A percentile compares a stretch with the other conserved stretches of the same genome.
These are phyloP conservation scores for Cacatua alba DNA, from an alignment of 2,113 vertebrate genomes.

Conservation along the genomic window DNA sequence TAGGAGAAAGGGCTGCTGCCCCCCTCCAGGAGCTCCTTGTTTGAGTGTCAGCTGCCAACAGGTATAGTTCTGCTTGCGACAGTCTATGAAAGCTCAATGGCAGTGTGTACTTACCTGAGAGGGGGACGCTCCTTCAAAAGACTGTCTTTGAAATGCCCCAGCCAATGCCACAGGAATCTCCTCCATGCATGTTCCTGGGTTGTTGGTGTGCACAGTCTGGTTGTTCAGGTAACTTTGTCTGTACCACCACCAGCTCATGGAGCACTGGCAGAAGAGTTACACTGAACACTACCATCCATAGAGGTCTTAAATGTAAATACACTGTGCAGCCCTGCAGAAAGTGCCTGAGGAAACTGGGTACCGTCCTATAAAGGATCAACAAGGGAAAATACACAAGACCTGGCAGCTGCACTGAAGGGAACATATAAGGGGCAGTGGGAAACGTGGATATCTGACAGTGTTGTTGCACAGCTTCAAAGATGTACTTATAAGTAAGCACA, in stretches of 20 bases:
- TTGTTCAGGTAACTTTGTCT: not conserved
- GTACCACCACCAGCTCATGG: rapidly evolving
- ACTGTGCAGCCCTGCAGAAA: not conserved
- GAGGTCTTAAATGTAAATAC: rapidly evolving
- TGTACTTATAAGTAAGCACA: not conserved
- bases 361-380: rapidly evolving
- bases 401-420: not conserved
- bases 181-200: not conserved
- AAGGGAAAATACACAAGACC: not conserved
- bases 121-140: not conserved
- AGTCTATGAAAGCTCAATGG: rapidly evolving
- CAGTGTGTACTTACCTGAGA: rapidly evolving
- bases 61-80: rapidly evolving
- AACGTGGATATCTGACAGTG: not conserved
- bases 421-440: not conserved
- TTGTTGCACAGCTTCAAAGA: not conserved
- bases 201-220: rapidly evolving
- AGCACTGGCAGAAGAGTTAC: too few relatives aligned
- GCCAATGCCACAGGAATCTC: not conserved
- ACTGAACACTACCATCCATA: rapidly evolving
- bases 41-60: not conserved
- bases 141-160: not conserved
- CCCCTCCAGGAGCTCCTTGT: not conserved
- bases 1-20: too few relatives aligned
- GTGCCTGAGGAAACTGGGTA: not conserved